phyloP scores from a whole-genome alignment of 2,113 vertebrate genomes.

The Tenebrosternarchus preto region DNA sequence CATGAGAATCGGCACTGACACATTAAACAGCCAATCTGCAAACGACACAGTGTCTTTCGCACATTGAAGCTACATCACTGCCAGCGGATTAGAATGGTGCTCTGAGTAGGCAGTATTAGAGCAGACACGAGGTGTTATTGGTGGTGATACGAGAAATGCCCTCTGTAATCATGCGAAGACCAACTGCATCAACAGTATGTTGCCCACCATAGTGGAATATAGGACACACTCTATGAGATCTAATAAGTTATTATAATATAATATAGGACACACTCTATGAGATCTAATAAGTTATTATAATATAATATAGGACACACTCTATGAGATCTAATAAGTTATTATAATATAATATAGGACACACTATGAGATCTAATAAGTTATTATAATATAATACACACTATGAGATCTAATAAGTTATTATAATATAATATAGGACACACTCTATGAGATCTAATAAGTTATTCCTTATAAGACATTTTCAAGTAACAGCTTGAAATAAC shows the following conservation, averaged over 20 bases:
- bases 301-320: too few relatives aligned
- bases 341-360: too few relatives aligned
- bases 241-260: too few relatives aligned
- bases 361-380: too few relatives aligned
- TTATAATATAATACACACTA: too few relatives aligned
- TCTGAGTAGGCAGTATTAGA: constrained; percentile 24
- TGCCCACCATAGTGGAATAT: constrained; percentile 23
- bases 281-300: too few relatives aligned
- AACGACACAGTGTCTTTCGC: constrained; percentile 1
- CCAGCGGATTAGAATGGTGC: constrained; percentile 3
- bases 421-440: constrained; percentile 1
- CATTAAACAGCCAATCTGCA: constrained; percentile 8
- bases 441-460: constrained; percentile 16
- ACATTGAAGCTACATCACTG: not conserved
- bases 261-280: too few relatives aligned
- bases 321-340: too few relatives aligned
- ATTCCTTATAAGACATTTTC: constrained; percentile 27
- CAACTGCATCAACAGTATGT: constrained; percentile 29
- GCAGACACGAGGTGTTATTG: not conserved
- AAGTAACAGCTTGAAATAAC: too few relatives aligned
- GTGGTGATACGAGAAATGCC: not conserved
- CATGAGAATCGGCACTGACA: constrained; percentile 7
- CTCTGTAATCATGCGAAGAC: not conserved
- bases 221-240: constrained; percentile 11
- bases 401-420: too few relatives aligned